Base-by-base conservation (phyloP, 2,113 vertebrate genomes). In the Bos indicus region DNA sequence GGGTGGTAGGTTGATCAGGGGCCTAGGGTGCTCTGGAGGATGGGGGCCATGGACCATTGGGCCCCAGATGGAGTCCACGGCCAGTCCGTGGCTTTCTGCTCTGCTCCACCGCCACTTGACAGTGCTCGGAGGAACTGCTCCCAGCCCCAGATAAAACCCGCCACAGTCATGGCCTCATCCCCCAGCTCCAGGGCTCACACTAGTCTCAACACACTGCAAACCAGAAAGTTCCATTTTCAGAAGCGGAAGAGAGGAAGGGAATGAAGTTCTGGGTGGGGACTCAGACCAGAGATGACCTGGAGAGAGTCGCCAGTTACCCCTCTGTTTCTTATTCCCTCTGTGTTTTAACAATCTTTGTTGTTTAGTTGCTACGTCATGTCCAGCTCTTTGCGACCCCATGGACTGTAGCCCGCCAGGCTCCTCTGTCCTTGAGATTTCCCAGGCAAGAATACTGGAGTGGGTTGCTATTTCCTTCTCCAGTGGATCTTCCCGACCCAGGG, bases 71-170 rank as follows among this genome's bases (percentile, higher is more conserved):
- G 67, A 92, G 62, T 64, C 64, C 2, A 0, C 1, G 9, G 30
- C n/a, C 3, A 1, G 40, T 28, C 56, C 21, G 59, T 4, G 56
- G 74, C 57, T 77, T 78, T 96, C 85, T 93, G 85, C 86, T 97
- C 62, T 51, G 62, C 60, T 96, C 62, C 46, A 87, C n/a, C 40
- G 30, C 96, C 98, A 97, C 71, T 96, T 97, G 94, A 94, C 60
- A 95, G 97, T 36, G 0, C n/a, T 51, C 46, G 43, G 71, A 57
- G 93, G 93, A 96, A 97, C 62, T 97, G 89, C 83, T 90, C 43
- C 21, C 14, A 83, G 62, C 7, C 81, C 92, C 93, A 86, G 62
- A 36, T 21, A 33, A 93, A 95, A 60, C 25, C 7, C 3, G 14
- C 40, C 30, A 56, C 26, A 64, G 2, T 62, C 56, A 52, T 0